These are phyloP conservation scores for Gymnodraco acuticeps DNA, from an alignment of 2,797 vertebrate genomes.

Conservation along the genomic window DNA sequence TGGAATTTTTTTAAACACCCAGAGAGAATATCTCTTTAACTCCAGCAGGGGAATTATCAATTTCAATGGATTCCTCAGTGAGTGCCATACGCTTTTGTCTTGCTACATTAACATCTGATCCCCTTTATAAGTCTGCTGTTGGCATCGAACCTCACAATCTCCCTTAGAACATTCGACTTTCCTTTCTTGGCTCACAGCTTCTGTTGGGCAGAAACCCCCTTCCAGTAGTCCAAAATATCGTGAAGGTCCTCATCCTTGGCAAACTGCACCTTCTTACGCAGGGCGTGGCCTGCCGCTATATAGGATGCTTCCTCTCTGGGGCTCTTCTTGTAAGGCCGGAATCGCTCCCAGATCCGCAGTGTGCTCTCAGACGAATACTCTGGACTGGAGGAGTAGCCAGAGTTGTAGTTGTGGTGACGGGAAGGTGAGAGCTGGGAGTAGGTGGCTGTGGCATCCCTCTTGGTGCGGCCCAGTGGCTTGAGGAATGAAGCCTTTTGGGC, in stretches of 20 bases:
- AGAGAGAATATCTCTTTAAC: slow-evolving; percentile 39
- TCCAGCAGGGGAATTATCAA: slow-evolving; percentile 32
- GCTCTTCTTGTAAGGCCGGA: slow-evolving; percentile 98
- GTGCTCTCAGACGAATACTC: slow-evolving; percentile 98
- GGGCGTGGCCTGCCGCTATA: slow-evolving; percentile 96
- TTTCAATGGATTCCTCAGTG: slow-evolving; percentile 42
- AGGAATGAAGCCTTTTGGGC: slow-evolving; percentile 91
- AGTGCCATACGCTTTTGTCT: slow-evolving; percentile 51
- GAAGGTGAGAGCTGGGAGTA: slow-evolving; percentile 98
- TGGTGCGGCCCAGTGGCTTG: slow-evolving; percentile 94
- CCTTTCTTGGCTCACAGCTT: slow-evolving; percentile 89
- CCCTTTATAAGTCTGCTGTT: slow-evolving; percentile 61
- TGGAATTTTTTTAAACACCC: slow-evolving; percentile 29
- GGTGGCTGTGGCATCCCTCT: slow-evolving; percentile 93
- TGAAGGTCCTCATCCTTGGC: slow-evolving; percentile 99
- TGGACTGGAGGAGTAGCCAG: slow-evolving; percentile 98
- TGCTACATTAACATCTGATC: slow-evolving; percentile 75
- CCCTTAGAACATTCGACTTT: slow-evolving; percentile 30
- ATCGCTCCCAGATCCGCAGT: slow-evolving; percentile 99
- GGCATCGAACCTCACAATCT: slow-evolving; percentile 49
- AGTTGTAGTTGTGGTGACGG: slow-evolving; percentile 92
- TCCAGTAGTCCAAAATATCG: slow-evolving; percentile 99
- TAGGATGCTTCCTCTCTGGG: slow-evolving; percentile 95
- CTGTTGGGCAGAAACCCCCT: slow-evolving; percentile 98
- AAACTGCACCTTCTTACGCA: slow-evolving; percentile 99